Percentiles rank a stretch among this genome's conserved stretches.
Evolutionary conservation across 2,888 invertebrate genomes (phyloP).

Genomic region (Spatulosminthurus flaviceps): DNA sequence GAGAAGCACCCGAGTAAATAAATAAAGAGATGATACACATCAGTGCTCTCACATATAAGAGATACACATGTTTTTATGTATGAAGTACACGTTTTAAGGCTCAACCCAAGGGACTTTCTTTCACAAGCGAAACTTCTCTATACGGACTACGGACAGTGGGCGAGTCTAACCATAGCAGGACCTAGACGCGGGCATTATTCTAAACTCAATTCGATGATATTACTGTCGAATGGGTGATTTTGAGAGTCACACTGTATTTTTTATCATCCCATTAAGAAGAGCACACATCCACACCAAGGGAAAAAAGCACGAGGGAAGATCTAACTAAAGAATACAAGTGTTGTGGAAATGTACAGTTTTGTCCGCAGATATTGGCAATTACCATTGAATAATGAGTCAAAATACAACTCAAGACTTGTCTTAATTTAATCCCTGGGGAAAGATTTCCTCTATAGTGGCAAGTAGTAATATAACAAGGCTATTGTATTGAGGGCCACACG

Average conservation of each 20-base stretch:
- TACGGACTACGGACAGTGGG: not conserved
- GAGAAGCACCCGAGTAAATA: conserved; percentile 13
- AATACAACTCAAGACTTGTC: conserved; percentile 50
- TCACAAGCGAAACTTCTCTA: too few species aligned
- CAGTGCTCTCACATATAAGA: too few species aligned
- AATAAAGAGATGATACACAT: not conserved
- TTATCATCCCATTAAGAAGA: conserved; percentile 49
- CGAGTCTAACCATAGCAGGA: too few species aligned
- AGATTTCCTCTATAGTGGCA: conserved; percentile 21
- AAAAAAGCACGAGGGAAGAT: conserved; percentile 16
- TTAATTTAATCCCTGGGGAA: conserved; percentile 63
- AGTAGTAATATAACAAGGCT: not conserved
- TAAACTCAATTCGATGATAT: conserved; percentile 37
- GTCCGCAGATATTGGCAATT: conserved; percentile 59
- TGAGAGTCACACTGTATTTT: conserved; percentile 48
- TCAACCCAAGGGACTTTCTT: too few species aligned
- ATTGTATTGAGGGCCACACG: not conserved
- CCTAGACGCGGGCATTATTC: conserved; percentile 18
- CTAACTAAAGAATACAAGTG: conserved; percentile 36
- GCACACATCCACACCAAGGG: not conserved
- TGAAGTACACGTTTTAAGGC: too few species aligned
- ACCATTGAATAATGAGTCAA: conserved; percentile 59
- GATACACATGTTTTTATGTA: too few species aligned
- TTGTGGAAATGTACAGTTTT: conserved; percentile 6
- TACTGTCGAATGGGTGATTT: conserved; percentile 52